Evolutionary conservation across 1,140 invertebrate species (phyloP), one percentile per base, ranked within the genome.

Genomic region (Euwallacea fornicatus): DNA sequence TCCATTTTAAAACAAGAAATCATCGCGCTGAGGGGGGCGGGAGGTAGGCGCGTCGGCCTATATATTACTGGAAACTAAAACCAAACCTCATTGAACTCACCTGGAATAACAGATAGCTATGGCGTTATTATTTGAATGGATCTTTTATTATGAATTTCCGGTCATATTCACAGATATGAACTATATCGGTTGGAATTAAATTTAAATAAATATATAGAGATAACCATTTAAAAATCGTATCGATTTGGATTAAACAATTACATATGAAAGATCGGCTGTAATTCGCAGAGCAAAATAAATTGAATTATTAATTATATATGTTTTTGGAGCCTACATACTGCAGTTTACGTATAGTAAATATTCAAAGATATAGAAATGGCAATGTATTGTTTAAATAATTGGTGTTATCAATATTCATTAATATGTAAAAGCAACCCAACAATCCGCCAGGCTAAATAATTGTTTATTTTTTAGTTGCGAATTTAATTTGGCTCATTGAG

Each of bases 241-340:
- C 47, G 53, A 65, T 53, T 53, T 65, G 33, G 41, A 65, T 54
- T 42, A 56, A 56, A 66, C 53, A 66, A 53, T 66, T 66, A 66
- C 53, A 66, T 21, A 43, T 53, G 6, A 66, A 42, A 42, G 53
- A 56, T 66, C 47, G 16, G 58, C 43, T 56, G 53, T 42, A 66
- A 66, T 66, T 65, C 47, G 8, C 11, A 41, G 42, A 42, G 63
- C 46, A 66, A 66, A 56, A 58, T 50, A 54, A 54, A 66, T 58
- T 50, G 54, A 66, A 66, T 66, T 56, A 66, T 42, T 66, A 58
- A 66, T 58, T 66, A 66, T 66, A 54, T 66, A 66, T 54, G 44
- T 66, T 66, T 66, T 66, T 55, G 6, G 65, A 41, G 41, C 16
- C 42, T 53, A 50, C 54, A 42, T 65, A 65, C 54, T 65, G 15